Percentiles rank a stretch among this genome's conserved stretches.
phyloP scores from a whole-genome alignment of 2,888 invertebrate species.

The Thymelicus lineola region DNA sequence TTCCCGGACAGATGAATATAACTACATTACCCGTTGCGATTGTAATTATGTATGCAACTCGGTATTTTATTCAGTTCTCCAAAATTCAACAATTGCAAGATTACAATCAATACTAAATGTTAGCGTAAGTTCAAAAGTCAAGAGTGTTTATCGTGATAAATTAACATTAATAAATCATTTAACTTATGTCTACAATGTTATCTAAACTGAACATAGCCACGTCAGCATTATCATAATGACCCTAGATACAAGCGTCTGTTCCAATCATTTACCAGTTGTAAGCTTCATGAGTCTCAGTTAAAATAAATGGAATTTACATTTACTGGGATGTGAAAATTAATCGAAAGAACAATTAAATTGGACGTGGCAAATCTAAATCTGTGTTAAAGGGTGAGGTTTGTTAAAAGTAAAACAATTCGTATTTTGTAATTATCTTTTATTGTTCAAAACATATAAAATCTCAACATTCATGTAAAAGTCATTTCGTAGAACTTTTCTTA shows the following conservation, averaged over 20 bases:
- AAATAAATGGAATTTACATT: conserved; percentile 28
- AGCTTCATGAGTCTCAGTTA: conserved; percentile 19
- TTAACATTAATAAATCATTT: neutral
- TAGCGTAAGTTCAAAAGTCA: too few relatives aligned
- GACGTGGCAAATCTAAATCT: conserved; percentile 28
- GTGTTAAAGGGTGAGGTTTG: conserved; percentile 20
- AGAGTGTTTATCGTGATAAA: neutral
- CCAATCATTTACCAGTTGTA: conserved; percentile 27
- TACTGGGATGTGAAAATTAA: conserved; percentile 26
- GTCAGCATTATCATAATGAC: conserved; percentile 15
- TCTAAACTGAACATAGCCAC: conserved; percentile 31
- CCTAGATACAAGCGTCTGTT: conserved; percentile 13
- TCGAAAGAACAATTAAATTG: conserved; percentile 21
- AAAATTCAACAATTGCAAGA: too few relatives aligned
- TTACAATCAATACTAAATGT: too few relatives aligned
- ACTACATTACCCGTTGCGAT: too few relatives aligned
- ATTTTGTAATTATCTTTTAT: conserved; percentile 33
- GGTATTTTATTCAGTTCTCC: too few relatives aligned
- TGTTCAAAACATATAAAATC: conserved; percentile 33
- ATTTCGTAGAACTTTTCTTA: conserved; percentile 16
- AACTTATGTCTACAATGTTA: conserved; percentile 20
- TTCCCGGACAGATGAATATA: too few relatives aligned
- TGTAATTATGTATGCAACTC: too few relatives aligned
- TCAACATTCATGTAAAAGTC: conserved; percentile 10
- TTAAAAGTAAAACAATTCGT: conserved; percentile 27